phyloP scores from a whole-genome alignment of 2,797 vertebrate genomes.

The Rhabdophis nuchalis region DNA sequence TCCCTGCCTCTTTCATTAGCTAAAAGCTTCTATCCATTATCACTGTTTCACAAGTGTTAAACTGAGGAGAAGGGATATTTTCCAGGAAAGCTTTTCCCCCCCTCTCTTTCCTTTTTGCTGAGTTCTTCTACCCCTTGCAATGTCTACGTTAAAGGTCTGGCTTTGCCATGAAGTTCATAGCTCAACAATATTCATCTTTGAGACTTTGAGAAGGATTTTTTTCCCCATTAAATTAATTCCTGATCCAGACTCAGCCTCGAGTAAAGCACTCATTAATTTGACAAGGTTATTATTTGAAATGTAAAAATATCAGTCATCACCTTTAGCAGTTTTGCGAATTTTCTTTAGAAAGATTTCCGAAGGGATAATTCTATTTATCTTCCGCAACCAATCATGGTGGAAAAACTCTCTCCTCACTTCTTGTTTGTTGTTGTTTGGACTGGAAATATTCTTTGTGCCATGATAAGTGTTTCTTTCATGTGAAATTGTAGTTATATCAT shows the following conservation, averaged over 20 bases:
- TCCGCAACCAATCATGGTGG: neutral
- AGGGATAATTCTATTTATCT: neutral
- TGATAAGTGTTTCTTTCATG: neutral
- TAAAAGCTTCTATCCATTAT: slow-evolving; percentile 4
- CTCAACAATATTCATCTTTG: neutral
- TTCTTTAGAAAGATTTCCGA: neutral
- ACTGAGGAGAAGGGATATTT: neutral
- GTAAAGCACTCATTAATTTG: neutral
- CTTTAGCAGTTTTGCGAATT: neutral
- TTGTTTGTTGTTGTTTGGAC: neutral
- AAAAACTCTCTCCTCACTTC: neutral
- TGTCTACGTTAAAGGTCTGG: neutral
- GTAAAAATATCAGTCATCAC: neutral
- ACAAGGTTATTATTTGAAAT: neutral
- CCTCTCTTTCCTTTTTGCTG: neutral
- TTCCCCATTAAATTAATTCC: neutral
- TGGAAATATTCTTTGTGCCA: neutral
- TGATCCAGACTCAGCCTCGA: neutral
- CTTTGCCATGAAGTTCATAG: neutral
- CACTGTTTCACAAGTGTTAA: neutral
- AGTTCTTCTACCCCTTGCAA: neutral
- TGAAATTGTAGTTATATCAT: neutral
- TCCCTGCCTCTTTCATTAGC: slow-evolving; percentile 11
- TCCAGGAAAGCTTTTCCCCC: neutral
- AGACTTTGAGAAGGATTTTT: neutral